Evolutionary conservation across 2,113 vertebrate species (phyloP), one percentile per base, ranked within the genome.

Genomic region (Anser brachyrhynchus): DNA sequence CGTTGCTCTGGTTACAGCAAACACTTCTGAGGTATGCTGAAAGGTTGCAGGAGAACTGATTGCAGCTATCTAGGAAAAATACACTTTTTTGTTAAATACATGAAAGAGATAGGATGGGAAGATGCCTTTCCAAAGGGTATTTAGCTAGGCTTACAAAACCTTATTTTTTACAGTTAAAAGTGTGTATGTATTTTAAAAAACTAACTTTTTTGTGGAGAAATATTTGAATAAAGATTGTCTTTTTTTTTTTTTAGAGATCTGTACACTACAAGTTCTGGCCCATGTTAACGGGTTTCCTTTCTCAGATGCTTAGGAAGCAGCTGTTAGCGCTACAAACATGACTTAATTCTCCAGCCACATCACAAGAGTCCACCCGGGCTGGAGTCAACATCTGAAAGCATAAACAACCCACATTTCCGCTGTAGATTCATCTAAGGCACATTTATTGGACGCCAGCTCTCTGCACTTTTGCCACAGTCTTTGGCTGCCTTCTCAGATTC

Each of bases 341-440:
- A 84, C 92, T 96, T 88, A 87, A 85, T 83, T 80, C 75, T 67
- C 44, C 83, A 90, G 92, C 96, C 94, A 96, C 94, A 96, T 97
- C 92, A 96, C 71, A 96, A 20, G 93, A 94, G 95, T 96, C 93
- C 93, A 74, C 82, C 78, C 87, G 4, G 28, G 71, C 91, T 92
- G 82, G 46, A 94, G 75, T 85, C 92, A 91, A 4, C 81, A 76
- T 95, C 67, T 83, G 90, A 86, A 89, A 90, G 59, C 81, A 83
- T n/a, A 77, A 82, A 62, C 73, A 95, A 51, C 82, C 93, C 94
- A 83, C 78, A 49, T 77, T 95, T 95, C 94, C 57, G 9, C 87
- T 85, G 26, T 3, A n/a, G 43, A 66, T 74, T 76, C 71, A 54
- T 87, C 81, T 49, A 10, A 58, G 55, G 81, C 79, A 1, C 70